Percentiles rank a stretch among this genome's conserved stretches.
Conservation (phyloP, 2,797 vertebrate genomes). For the Loris lydekkerianus region DNA sequence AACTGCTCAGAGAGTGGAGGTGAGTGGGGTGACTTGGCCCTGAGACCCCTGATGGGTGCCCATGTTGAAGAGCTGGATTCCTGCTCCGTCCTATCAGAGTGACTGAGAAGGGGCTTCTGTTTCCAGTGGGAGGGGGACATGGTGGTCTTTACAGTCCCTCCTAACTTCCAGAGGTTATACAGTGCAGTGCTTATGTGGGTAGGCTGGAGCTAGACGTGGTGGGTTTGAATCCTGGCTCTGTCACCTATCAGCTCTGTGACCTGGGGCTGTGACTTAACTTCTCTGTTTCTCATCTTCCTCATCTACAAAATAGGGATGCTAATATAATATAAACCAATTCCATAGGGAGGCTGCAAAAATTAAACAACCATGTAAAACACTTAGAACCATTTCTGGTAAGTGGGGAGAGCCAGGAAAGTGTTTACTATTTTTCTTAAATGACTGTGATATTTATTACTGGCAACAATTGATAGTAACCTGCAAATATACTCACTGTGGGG, state of each 20-base stretch:
- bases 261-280: neutral
- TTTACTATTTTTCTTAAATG: neutral
- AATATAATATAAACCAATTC: neutral
- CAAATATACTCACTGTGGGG: neutral
- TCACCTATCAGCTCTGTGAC: neutral
- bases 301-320: neutral
- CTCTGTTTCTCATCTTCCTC: neutral
- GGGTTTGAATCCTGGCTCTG: neutral
- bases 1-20: no score
- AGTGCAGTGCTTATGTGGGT: neutral
- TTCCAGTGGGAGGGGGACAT: neutral
- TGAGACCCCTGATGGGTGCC: neutral
- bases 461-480: neutral
- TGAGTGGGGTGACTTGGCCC: neutral
- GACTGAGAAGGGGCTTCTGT: neutral
- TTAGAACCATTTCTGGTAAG: neutral
- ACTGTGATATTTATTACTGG: neutral
- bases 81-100: neutral
- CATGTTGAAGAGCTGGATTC: neutral
- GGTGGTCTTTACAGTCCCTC: neutral
- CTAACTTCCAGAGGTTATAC: neutral
- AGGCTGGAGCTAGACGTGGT: neutral
- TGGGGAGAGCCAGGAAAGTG: neutral
- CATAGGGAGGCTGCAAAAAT: neutral
- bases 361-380: neutral